Conservation (phyloP, 2,113 vertebrate species). For the Pterocles gutturalis region DNA sequence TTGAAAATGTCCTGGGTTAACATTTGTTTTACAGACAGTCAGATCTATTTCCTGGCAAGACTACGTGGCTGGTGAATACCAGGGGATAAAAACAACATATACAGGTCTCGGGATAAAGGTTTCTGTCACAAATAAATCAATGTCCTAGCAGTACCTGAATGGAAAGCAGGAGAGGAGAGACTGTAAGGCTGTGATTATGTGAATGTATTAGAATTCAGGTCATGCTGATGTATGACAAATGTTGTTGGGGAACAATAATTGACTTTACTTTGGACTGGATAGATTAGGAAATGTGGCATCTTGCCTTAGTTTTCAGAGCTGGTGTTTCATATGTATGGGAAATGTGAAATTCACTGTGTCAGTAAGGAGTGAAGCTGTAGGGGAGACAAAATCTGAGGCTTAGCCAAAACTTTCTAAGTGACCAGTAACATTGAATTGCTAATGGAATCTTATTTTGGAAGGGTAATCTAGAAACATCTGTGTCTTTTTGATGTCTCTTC, state of each 20-base stretch:
- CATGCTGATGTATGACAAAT: not conserved
- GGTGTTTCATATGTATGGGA: not conserved
- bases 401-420: not conserved
- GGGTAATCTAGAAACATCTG: not conserved
- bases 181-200: not conserved
- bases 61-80: not conserved
- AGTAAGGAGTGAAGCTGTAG: not conserved
- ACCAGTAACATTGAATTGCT: not conserved
- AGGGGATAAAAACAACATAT: not conserved
- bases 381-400: not conserved
- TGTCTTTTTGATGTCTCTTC: not conserved
- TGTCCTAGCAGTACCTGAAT: not conserved
- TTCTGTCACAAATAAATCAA: constrained; percentile 12
- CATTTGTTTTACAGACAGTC: not conserved
- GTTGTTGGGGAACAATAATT: not conserved
- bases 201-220: not conserved
- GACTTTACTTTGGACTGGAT: not conserved
- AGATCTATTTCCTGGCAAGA: not conserved
- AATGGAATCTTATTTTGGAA: not conserved
- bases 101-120: not conserved
- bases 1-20: not conserved
- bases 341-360: not conserved
- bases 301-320: not conserved
- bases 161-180: not conserved
- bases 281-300: not conserved